These are phyloP conservation scores for Nematopogon swammerdamellus DNA, from an alignment of 2,888 invertebrate species.

Conservation along the genomic window DNA sequence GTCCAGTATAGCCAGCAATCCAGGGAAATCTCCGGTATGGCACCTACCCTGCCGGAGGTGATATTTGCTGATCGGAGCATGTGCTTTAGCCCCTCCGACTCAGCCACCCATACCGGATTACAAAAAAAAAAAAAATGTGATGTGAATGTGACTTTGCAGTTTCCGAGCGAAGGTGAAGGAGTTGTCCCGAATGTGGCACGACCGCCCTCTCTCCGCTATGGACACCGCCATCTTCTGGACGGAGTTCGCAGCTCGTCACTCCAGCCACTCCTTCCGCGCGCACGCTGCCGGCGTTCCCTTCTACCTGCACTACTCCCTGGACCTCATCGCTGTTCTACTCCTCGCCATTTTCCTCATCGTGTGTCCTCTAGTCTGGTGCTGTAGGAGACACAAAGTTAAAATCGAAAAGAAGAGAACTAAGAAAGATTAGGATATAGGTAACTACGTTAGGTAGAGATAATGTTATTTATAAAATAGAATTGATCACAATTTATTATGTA, in stretches of 20 bases:
- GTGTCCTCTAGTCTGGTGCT: not conserved
- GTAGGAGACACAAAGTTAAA: slow-evolving; percentile 2
- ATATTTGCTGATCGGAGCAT: no score
- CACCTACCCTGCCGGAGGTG: no score
- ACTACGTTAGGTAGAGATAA: no score
- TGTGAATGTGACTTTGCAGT: no score
- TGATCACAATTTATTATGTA: no score
- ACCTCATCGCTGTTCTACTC: slow-evolving; percentile 18
- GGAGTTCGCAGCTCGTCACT: slow-evolving; percentile 57
- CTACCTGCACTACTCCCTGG: slow-evolving; percentile 48
- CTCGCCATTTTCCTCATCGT: not conserved
- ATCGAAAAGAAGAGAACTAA: slow-evolving; percentile 11
- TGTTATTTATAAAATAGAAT: no score
- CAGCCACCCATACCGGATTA: no score
- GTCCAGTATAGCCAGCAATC: no score
- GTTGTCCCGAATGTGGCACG: slow-evolving; percentile 53
- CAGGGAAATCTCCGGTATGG: no score
- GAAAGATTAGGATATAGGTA: slow-evolving; percentile 20
- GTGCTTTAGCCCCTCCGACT: no score
- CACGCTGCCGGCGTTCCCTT: slow-evolving; percentile 52
- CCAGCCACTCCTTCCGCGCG: slow-evolving; percentile 41
- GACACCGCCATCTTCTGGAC: slow-evolving; percentile 64
- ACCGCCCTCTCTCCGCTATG: slow-evolving; percentile 55
- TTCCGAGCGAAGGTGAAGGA: slow-evolving; percentile 38
- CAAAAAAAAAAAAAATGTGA: no score